A percentile compares a stretch with the other conserved stretches of the same genome.
Evolutionary conservation across 1,140 invertebrate genomes (phyloP).

Genomic region (roundworm (Caenorhabditis elegans)): WBcel235 BX284604.4:12577001-12577500

Average conservation of each 20-base stretch:
- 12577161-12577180: not conserved
- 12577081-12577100: not conserved
- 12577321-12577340: not conserved
- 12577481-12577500: conserved; percentile 7
- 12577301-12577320: not conserved
- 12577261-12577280: too few species aligned
- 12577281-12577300: not conserved
- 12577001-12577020: too few species aligned
- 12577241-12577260: too few species aligned
- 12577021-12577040: too few species aligned
- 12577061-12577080: not conserved
- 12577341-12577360: not conserved
- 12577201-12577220: conserved; percentile 10
- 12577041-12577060: too few species aligned
- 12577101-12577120: conserved; percentile 8
- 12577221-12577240: not conserved
- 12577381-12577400: not conserved
- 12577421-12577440: too few species aligned
- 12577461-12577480: conserved; percentile 14
- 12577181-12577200: not conserved
- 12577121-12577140: not conserved
- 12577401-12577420: not conserved
- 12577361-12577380: not conserved
- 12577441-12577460: not conserved
- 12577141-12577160: too few species aligned